These are phyloP conservation scores for Tetramorium simillimum DNA, from an alignment of 1,140 invertebrate genomes.

Conservation along the genomic window DNA sequence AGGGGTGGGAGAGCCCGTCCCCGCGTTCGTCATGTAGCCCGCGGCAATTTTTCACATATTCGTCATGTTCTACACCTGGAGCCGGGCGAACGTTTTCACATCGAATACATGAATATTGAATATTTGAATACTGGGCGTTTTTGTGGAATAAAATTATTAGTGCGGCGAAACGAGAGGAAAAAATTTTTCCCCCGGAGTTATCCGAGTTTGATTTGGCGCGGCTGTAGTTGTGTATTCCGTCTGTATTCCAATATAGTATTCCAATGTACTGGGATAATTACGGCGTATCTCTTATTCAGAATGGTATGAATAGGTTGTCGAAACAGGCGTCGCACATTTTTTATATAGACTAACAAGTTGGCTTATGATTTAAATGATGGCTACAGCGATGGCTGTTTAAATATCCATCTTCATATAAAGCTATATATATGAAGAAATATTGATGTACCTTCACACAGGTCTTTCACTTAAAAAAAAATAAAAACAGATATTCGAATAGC, in stretches of 20 bases:
- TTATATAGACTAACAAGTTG: background rate
- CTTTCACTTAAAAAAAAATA: too few relatives aligned
- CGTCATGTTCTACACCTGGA: slow-evolving; percentile 29
- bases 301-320: background rate
- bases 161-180: background rate
- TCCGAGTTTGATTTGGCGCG: background rate
- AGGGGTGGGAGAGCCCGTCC: background rate
- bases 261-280: background rate
- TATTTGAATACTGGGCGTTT: slow-evolving; percentile 51
- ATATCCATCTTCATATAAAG: background rate
- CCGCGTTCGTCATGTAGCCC: slow-evolving; percentile 29
- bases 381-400: background rate
- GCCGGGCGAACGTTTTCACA: slow-evolving; percentile 29
- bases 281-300: background rate
- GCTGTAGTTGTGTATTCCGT: background rate
- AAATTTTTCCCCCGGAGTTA: background rate
- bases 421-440: too few relatives aligned
- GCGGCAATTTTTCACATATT: slow-evolving; percentile 42
- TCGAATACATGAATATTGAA: slow-evolving; percentile 60
- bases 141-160: slow-evolving; percentile 55
- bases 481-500: too few relatives aligned
- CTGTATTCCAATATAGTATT: background rate
- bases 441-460: too few relatives aligned
- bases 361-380: too few relatives aligned
- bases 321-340: background rate